Percentiles rank a stretch among this genome's conserved stretches.
phyloP scores from a whole-genome alignment of 1,140 invertebrate genomes.

The Acromyrmex heyeri region DNA sequence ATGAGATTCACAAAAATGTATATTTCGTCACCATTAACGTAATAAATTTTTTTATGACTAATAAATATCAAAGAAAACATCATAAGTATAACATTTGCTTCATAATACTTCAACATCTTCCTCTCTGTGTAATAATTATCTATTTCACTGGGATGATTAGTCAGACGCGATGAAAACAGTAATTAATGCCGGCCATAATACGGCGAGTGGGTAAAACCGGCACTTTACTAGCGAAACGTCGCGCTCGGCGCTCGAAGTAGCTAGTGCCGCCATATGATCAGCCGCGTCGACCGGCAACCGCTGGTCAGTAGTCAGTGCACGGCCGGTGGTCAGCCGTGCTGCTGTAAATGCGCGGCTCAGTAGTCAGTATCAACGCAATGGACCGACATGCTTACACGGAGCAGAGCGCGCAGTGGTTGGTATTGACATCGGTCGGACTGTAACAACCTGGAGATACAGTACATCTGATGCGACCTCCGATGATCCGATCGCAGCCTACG shows the following conservation, averaged over 20 bases:
- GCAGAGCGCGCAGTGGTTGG: neutral
- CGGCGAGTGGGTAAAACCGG: slow-evolving; percentile 34
- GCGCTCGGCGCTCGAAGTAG: neutral
- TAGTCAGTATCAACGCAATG: slow-evolving; percentile 42
- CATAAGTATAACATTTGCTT: too few relatives aligned
- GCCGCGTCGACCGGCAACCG: neutral
- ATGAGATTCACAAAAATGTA: too few relatives aligned
- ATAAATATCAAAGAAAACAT: too few relatives aligned
- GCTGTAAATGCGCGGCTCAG: slow-evolving; percentile 8
- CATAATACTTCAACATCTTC: too few relatives aligned
- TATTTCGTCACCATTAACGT: too few relatives aligned
- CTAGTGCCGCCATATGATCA: slow-evolving; percentile 14
- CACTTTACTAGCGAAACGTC: slow-evolving; percentile 13
- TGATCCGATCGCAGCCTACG: neutral
- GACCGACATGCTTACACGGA: slow-evolving; percentile 8
- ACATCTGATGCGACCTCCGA: slow-evolving; percentile 3
- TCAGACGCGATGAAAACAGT: slow-evolving; percentile 23
- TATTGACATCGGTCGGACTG: slow-evolving; percentile 16
- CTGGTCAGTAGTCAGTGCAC: slow-evolving; percentile 27
- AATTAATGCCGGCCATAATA: neutral
- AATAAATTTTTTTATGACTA: too few relatives aligned
- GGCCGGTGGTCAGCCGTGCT: neutral
- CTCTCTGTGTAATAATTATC: neutral
- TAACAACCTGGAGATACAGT: slow-evolving; percentile 31
- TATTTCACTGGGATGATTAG: neutral